Conservation (phyloP, 2,888 invertebrate genomes). For the Trypoxylon attenuatum region DNA sequence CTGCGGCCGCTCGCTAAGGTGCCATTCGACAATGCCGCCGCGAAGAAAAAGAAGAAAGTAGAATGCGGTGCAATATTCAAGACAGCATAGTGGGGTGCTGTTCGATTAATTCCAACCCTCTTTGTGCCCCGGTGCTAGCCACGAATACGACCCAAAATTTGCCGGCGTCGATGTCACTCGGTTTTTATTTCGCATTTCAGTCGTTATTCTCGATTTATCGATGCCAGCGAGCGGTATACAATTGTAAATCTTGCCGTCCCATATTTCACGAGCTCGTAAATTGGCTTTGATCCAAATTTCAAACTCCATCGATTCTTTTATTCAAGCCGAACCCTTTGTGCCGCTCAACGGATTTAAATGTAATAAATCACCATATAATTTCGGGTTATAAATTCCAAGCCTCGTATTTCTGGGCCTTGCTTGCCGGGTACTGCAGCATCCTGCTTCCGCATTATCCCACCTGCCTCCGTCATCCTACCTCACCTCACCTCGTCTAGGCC, state of each 20-base stretch:
- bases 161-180: background rate
- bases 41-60: background rate
- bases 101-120: background rate
- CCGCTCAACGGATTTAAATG: conserved; percentile 5
- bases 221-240: conserved; percentile 13
- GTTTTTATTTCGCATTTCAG: conserved; percentile 14
- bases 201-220: conserved; percentile 15
- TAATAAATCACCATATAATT: conserved; percentile 29
- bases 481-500: background rate
- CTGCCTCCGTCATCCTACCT: background rate
- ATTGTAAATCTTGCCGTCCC: conserved; percentile 34
- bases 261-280: conserved; percentile 25
- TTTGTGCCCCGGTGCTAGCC: background rate
- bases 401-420: background rate
- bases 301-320: conserved; percentile 46
- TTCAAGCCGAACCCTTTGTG: conserved; percentile 31
- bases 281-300: conserved; percentile 42
- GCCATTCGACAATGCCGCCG: conserved; percentile 1
- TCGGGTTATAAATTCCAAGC: background rate
- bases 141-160: background rate
- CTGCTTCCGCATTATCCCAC: background rate
- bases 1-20: background rate
- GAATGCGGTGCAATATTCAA: background rate
- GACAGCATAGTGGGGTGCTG: background rate
- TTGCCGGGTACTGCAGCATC: background rate